phyloP scores from a whole-genome alignment of 2,888 invertebrate genomes.

The Lissonota sp. region DNA sequence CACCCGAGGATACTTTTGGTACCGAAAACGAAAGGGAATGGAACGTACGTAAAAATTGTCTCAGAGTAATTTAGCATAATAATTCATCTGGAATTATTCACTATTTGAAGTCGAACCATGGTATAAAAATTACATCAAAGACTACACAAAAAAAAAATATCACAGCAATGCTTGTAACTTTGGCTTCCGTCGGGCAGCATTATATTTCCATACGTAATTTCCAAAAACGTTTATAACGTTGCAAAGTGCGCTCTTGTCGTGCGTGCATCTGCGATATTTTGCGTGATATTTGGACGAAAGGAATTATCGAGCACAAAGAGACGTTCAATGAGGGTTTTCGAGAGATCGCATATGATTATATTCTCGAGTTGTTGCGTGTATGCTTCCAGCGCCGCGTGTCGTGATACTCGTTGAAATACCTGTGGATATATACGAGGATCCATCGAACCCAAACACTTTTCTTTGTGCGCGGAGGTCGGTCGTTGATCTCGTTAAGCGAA shows the following conservation, averaged over 20 bases:
- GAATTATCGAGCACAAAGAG: slow-evolving; percentile 2
- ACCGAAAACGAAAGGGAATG: neutral
- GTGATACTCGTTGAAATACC: neutral
- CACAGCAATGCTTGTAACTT: no score
- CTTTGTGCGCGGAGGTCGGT: slow-evolving; percentile 30
- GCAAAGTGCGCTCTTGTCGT: no score
- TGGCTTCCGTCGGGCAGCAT: no score
- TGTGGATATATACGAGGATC: neutral
- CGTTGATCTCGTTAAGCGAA: slow-evolving; percentile 28
- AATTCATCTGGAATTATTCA: no score
- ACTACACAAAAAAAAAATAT: no score
- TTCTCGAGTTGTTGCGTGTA: slow-evolving; percentile 18
- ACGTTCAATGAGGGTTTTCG: slow-evolving; percentile 5
- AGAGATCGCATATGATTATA: neutral
- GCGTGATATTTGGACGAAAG: slow-evolving; percentile 10
- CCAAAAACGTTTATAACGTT: no score
- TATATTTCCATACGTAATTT: no score
- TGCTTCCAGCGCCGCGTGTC: neutral
- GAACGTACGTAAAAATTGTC: neutral
- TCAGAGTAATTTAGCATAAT: no score
- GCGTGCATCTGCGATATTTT: neutral
- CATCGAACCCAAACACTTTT: slow-evolving; percentile 16
- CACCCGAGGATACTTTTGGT: neutral
- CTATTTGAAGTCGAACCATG: no score
- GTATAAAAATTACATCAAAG: no score